Evolutionary conservation across 2,797 vertebrate species (phyloP), one percentile per base, ranked within the genome.

Genomic region (Coluber constrictor): DNA sequence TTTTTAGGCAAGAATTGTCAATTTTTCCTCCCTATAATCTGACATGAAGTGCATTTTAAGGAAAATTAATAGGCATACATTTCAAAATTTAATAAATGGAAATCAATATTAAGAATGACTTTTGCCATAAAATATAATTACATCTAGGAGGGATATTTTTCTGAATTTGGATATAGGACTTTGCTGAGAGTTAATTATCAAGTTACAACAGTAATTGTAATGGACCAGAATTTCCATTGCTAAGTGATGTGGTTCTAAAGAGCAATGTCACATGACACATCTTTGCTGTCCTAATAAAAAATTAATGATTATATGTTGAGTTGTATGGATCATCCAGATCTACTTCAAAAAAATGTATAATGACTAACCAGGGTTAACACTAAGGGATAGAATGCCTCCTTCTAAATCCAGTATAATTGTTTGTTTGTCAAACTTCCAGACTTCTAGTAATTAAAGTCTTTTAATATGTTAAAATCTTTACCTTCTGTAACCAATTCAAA

Each of bases 381-480:
- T 18, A 79, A 43, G 37, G 18, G 18, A 43, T 79, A 43, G 43
- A 16, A 37, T 43, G 37, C 8, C 3, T 79, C 32, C 32, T 74
- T 20, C n/a, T 79, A 43, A 79, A 43, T 79, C 43, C 74, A 23
- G 18, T 79, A 79, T 43, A 37, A 20, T 74, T 37, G 32, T 37
- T 74, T 74, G n/a, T 37, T 79, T 79, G 37, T 79, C 32, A 5
- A 51, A 61, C 15, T 91, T 43, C n/a, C 55, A 6, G n/a, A 66
- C 23, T 88, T 25, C n/a, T 23, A 89, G 11, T 60, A 93, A 88
- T 47, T 0, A 3, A 16, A 90, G 18, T 5, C 29, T 0, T 91
- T 59, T 51, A 32, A 74, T 32, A 91, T 61, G 23, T 86, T 86
- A 95, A 23, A 0, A n/a, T 87, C 32, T 9, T 94, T 91, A 92